Evolutionary conservation across 2,888 invertebrate genomes (phyloP).

Genomic region (Agriopis aurantiaria): DNA sequence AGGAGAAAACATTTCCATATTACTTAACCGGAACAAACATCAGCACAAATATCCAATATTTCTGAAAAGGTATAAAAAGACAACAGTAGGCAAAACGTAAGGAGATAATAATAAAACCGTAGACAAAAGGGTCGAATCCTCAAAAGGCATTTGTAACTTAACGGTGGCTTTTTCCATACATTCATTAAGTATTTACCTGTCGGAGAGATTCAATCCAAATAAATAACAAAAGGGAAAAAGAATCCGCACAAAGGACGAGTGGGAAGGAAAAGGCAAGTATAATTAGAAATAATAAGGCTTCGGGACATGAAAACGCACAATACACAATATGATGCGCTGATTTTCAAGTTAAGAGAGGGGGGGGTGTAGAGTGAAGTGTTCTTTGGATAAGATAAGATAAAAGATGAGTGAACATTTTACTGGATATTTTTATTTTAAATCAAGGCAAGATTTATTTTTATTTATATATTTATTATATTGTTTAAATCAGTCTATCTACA

Average conservation of each 20-base stretch:
- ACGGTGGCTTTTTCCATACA: constrained; percentile 51
- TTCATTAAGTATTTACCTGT: constrained; percentile 58
- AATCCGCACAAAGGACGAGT: constrained; percentile 63
- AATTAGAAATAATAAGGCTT: constrained; percentile 79
- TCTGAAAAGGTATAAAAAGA: constrained; percentile 24
- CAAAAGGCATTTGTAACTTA: constrained; percentile 55
- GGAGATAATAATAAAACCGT: constrained; percentile 58
- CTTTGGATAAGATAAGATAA: background rate
- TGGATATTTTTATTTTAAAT: background rate
- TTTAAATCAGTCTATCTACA: no score
- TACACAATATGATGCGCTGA: constrained; percentile 54
- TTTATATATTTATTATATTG: no score
- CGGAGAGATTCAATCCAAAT: constrained; percentile 60
- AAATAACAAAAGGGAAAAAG: constrained; percentile 64
- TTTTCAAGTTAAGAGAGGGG: constrained; percentile 48
- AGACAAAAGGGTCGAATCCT: constrained; percentile 44
- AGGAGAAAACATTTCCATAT: constrained; percentile 39
- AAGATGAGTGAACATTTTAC: constrained; percentile 18
- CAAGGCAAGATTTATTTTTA: no score
- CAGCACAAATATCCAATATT: constrained; percentile 45
- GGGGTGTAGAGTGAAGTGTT: constrained; percentile 47
- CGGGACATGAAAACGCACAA: constrained; percentile 66
- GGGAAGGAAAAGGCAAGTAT: constrained; percentile 64
- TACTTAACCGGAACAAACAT: constrained; percentile 50
- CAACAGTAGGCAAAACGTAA: constrained; percentile 47